These are phyloP conservation scores for Stenopsyche tienmushanensis DNA, from an alignment of 1,140 invertebrate species.

Conservation along the genomic window DNA sequence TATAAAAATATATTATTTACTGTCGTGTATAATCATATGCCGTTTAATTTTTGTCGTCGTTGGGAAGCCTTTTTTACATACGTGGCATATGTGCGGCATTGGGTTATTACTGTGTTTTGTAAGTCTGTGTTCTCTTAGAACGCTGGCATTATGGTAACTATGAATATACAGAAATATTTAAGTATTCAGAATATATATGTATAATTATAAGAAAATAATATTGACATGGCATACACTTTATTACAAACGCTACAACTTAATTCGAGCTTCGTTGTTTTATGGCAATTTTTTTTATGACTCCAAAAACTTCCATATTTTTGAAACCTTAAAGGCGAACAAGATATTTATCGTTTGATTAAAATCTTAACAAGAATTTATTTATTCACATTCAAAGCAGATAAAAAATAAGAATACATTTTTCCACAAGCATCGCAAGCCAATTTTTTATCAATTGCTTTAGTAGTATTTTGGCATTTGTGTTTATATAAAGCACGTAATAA, in stretches of 20 bases:
- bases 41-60: slow-evolving; percentile 25
- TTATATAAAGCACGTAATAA: background rate
- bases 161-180: no score
- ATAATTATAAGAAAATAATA: no score
- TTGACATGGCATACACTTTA: slow-evolving; percentile 16
- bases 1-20: no score
- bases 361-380: no score
- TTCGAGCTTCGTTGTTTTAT: slow-evolving; percentile 6
- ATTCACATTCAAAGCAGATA: no score
- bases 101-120: slow-evolving; percentile 13
- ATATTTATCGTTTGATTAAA: no score
- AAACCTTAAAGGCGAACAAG: slow-evolving; percentile 19
- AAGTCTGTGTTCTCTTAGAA: slow-evolving; percentile 16
- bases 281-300: slow-evolving; percentile 28
- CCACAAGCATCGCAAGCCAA: background rate
- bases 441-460: no score
- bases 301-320: slow-evolving; percentile 23
- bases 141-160: slow-evolving; percentile 21
- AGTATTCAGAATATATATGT: no score
- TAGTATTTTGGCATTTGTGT: background rate
- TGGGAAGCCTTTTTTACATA: slow-evolving; percentile 27
- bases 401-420: background rate
- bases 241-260: slow-evolving; percentile 17
- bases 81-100: slow-evolving; percentile 16
- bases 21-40: slow-evolving; percentile 6